These are phyloP conservation scores for Macropis europaea DNA, from an alignment of 2,888 invertebrate species.

Conservation along the genomic window DNA sequence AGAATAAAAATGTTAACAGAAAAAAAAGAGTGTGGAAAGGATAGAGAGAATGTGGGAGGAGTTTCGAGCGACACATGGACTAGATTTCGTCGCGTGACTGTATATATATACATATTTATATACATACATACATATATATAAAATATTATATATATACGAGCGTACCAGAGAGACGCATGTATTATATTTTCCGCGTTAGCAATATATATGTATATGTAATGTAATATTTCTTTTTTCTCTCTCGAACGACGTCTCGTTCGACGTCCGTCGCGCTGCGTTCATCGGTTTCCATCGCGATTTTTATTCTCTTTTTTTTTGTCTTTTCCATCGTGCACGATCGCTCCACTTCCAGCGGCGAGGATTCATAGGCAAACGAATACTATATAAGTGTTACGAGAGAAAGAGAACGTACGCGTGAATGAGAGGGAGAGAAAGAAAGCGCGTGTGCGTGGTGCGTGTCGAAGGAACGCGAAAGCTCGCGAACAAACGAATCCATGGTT, in stretches of 20 bases:
- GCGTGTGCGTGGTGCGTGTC: neutral
- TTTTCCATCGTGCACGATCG: neutral
- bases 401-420: neutral
- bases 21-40: too few relatives aligned
- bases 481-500: neutral
- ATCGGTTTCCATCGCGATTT: neutral
- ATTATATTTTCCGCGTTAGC: slow-evolving; percentile 43
- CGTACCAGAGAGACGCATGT: slow-evolving; percentile 27
- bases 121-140: slow-evolving; percentile 7
- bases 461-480: neutral
- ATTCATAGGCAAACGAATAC: neutral
- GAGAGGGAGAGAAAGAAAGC: neutral
- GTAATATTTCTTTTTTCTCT: slow-evolving; percentile 18
- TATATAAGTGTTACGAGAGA: neutral
- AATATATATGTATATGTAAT: slow-evolving; percentile 12
- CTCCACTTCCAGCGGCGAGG: slow-evolving; percentile 1
- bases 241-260: slow-evolving; percentile 26
- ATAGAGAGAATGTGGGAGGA: neutral
- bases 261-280: slow-evolving; percentile 3
- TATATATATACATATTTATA: slow-evolving; percentile 15
- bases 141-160: slow-evolving; percentile 7
- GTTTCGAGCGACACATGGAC: neutral
- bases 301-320: neutral
- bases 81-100: slow-evolving; percentile 2
- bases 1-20: too few relatives aligned